Percentiles rank a stretch among this genome's conserved stretches.
Evolutionary conservation across 2,113 vertebrate species (phyloP).

Genomic region (Glaucidium brasilianum): DNA sequence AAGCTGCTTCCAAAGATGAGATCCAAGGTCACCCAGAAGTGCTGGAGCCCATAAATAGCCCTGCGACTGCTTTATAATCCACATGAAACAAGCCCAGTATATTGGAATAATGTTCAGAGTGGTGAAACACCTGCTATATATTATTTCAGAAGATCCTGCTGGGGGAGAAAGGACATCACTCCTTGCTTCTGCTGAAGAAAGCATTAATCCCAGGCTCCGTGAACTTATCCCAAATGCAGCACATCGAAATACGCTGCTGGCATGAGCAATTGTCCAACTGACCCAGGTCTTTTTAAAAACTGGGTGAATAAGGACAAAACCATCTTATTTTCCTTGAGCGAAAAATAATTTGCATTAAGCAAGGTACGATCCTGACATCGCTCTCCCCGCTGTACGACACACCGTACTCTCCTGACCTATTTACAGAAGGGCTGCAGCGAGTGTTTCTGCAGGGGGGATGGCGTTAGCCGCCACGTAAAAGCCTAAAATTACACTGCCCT

Average conservation of each 20-base stretch:
- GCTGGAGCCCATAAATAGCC: background rate
- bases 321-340: background rate
- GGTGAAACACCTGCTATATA: background rate
- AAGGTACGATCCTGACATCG: background rate
- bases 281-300: background rate
- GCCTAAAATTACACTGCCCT: background rate
- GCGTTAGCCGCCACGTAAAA: background rate
- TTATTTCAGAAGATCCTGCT: background rate
- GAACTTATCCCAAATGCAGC: background rate
- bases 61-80: accelerated
- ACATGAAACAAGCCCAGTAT: background rate
- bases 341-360: background rate
- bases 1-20: background rate
- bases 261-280: background rate
- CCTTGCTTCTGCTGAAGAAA: background rate
- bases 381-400: background rate
- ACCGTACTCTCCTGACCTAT: background rate
- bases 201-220: accelerated
- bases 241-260: background rate
- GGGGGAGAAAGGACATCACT: background rate
- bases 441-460: background rate
- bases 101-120: background rate
- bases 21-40: background rate
- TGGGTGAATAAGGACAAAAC: background rate
- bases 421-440: background rate